A percentile compares a stretch with the other conserved stretches of the same genome.
phyloP scores from a whole-genome alignment of 2,888 invertebrate species.

The Papilio elwesi region DNA sequence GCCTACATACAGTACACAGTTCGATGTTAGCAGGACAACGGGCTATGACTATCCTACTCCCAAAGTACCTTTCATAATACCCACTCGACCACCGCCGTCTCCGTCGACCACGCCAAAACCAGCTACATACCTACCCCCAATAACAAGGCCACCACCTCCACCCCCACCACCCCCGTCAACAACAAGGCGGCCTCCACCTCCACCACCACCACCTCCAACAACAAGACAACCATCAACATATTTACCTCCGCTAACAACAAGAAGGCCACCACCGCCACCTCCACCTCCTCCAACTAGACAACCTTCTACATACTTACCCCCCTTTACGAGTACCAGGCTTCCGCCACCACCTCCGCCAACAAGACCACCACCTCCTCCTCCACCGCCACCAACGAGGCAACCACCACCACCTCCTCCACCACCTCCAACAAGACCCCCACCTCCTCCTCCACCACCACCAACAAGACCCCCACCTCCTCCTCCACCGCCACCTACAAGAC shows the following conservation, averaged over 20 bases:
- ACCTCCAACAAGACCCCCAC: conserved; percentile 42
- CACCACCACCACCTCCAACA: conserved; percentile 42
- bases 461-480: conserved; percentile 43
- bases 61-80: conserved; percentile 44
- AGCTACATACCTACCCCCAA: conserved; percentile 33
- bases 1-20: conserved; percentile 43
- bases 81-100: conserved; percentile 26
- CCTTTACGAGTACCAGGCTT: conserved; percentile 46
- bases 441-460: conserved; percentile 38
- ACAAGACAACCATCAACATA: conserved; percentile 44
- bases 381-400: conserved; percentile 43
- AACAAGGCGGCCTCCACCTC: conserved; percentile 31
- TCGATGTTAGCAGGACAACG: conserved; percentile 41
- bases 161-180: conserved; percentile 35
- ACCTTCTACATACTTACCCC: conserved; percentile 31
- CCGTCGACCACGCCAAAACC: conserved; percentile 41
- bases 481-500: conserved; percentile 40
- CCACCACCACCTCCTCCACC: conserved; percentile 44
- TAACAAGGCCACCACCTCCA: conserved; percentile 36
- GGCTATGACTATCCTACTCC: conserved; percentile 50
- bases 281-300: conserved; percentile 33
- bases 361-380: conserved; percentile 45
- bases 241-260: conserved; percentile 44
- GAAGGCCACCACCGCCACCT: conserved; percentile 47
- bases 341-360: conserved; percentile 44